Evolutionary conservation across 2,888 invertebrate species (phyloP), one percentile per base, ranked within the genome.

Genomic region (Ophion costatus): DNA sequence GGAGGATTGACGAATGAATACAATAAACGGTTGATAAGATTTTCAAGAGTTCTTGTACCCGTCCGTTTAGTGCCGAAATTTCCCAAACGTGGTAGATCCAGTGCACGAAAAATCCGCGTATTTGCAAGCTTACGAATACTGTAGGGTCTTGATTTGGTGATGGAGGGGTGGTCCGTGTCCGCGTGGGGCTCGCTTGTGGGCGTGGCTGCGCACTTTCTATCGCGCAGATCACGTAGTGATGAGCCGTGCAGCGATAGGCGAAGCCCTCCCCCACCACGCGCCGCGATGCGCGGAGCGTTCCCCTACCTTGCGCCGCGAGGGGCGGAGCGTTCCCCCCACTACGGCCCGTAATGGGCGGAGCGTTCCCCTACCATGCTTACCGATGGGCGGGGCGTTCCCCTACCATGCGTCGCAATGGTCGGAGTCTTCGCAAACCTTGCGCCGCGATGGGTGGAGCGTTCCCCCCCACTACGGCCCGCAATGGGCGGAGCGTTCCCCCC

Each of bases 21-120:
- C 57, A 81, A 74, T 78, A 78, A 84, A 84, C n/a, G 42, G 77
- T 77, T 84, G 57, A 76, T 71, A 59, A 14, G 20, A 67, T 74
- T 77, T 10, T 22, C 11, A 74, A 42, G 80, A 71, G 61, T 63
- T 77, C 56, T 84, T 78, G 67, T 78, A 81, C 64, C 51, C 70
- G 70, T 77, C 33, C 61, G 67, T 67, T 42, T 76, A 56, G 64
- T 29, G 29, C 29, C 2, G 29, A 29, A 4, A 29, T 29, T 29
- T 4, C 3, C 29, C 2, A 29, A 29, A 29, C 29, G 29, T 4
- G 29, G 29, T 29, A 29, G 4, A 29, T 29, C 4, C 4, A 29
- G 29, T 29, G 4, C 29, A 29, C 4, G 2, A 0, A 29, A 29
- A 29, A 29, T 29, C 29, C 29, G 29, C 29, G 29, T 29, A 29